Evolutionary conservation across 2,797 vertebrate species (phyloP).

Genomic region (Ctenosaura bakeri): DNA sequence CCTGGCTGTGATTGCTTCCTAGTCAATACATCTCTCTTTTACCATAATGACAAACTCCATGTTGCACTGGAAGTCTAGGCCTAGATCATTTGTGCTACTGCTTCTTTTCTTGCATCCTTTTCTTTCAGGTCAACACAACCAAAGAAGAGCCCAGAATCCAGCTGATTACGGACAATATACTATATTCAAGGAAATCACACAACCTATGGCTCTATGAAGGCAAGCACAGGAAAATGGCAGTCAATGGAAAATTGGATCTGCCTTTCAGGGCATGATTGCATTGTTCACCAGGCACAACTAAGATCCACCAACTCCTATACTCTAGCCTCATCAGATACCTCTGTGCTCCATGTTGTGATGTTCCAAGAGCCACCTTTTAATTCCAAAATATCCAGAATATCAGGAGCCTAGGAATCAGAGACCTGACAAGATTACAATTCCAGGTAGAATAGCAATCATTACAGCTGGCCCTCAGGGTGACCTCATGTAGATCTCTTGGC

Average conservation of each 20-base stretch:
- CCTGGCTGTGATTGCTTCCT: background rate
- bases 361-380: background rate
- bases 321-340: background rate
- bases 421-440: background rate
- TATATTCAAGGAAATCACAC: background rate
- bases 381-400: no score
- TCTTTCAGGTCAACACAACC: background rate
- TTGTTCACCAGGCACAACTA: background rate
- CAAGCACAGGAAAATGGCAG: no score
- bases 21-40: background rate
- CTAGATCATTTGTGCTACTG: background rate
- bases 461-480: no score
- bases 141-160: background rate
- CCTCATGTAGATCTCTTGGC: no score
- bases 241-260: background rate
- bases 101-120: background rate
- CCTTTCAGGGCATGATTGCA: background rate
- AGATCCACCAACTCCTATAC: background rate
- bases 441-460: background rate
- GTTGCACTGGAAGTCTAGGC: no score
- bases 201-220: background rate
- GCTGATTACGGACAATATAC: background rate
- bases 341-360: background rate
- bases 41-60: background rate
- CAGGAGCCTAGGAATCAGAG: background rate